A percentile compares a stretch with the other conserved stretches of the same genome.
phyloP scores from a whole-genome alignment of 2,113 vertebrate species.

The Dryoscopus gambensis region DNA sequence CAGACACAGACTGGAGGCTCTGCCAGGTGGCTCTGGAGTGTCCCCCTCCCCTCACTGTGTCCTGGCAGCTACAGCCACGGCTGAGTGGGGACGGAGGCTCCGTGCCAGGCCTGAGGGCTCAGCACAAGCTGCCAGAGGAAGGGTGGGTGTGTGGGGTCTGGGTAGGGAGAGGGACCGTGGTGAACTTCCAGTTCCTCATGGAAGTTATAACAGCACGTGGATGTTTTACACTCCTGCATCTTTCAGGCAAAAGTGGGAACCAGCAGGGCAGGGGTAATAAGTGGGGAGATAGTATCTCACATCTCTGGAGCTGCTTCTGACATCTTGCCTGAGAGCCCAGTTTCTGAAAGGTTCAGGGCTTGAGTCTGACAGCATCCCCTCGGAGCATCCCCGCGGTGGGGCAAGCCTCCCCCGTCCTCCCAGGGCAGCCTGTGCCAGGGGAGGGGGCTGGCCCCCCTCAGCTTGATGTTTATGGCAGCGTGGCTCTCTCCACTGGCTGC shows the following conservation, averaged over 20 bases:
- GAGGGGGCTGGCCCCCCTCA: neutral
- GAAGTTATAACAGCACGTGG: neutral
- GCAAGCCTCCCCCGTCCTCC: neutral
- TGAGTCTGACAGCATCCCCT: neutral
- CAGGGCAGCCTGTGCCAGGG: neutral
- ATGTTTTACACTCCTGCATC: neutral
- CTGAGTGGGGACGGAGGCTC: neutral
- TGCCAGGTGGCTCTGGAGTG: neutral
- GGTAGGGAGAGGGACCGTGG: neutral
- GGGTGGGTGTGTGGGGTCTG: neutral
- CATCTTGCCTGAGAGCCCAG: neutral
- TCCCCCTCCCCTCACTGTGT: neutral
- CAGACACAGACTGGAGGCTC: neutral
- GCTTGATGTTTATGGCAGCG: fast-evolving
- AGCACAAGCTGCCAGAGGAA: no score
- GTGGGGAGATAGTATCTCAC: neutral
- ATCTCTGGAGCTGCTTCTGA: neutral
- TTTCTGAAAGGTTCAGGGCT: neutral
- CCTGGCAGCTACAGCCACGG: fast-evolving
- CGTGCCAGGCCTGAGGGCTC: fast-evolving
- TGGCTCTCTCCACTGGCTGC: neutral
- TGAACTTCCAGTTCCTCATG: neutral
- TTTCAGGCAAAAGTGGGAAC: neutral
- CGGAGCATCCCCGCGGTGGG: neutral
- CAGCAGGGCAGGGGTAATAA: neutral